Evolutionary conservation across 2,888 invertebrate species (phyloP).

Genomic region (Tipula lateralis): DNA sequence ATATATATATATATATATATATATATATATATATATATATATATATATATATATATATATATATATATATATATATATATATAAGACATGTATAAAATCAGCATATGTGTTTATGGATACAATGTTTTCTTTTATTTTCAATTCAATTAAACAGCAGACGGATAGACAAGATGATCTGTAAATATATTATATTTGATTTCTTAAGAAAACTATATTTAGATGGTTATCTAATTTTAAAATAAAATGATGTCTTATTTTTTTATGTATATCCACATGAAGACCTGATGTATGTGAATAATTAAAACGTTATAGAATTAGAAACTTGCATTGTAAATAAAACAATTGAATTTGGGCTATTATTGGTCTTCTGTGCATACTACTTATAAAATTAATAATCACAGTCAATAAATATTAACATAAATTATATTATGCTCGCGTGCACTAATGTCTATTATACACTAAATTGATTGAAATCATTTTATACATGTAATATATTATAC

Average conservation of each 20-base stretch:
- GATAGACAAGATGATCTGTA: neutral
- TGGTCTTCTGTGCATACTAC: neutral
- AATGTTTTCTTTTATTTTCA: neutral
- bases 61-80: too few species aligned
- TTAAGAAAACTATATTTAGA: conserved; percentile 1
- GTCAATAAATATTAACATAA: neutral
- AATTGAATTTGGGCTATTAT: neutral
- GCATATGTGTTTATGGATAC: neutral
- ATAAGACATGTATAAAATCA: neutral
- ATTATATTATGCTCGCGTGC: neutral
- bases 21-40: too few species aligned
- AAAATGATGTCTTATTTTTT: neutral
- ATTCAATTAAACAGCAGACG: neutral
- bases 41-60: too few species aligned
- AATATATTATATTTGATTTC: neutral
- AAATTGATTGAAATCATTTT: too few species aligned
- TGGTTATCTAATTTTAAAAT: neutral
- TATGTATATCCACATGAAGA: neutral
- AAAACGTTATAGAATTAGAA: neutral
- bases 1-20: too few species aligned
- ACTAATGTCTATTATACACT: neutral
- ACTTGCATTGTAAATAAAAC: neutral
- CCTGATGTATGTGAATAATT: neutral
- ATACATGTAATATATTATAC: neutral
- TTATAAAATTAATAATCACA: neutral